Evolutionary conservation across 2,888 invertebrate species (phyloP).

Genomic region (Allophyes oxyacanthae): DNA sequence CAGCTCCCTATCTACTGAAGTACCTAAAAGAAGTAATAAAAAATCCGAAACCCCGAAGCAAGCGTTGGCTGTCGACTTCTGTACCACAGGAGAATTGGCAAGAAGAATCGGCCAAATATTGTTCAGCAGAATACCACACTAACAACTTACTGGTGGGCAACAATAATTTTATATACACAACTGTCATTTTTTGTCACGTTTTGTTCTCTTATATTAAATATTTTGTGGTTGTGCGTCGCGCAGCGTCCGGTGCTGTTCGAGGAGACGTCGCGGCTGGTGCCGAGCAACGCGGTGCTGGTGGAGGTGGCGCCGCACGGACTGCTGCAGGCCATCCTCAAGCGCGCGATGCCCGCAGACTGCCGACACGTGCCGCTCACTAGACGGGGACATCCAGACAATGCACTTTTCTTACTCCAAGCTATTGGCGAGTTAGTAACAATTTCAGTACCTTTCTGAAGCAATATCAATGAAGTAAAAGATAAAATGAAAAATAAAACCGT

Average conservation of each 20-base stretch:
- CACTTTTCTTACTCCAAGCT: slow-evolving; percentile 87
- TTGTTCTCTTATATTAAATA: not conserved
- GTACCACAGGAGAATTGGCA: slow-evolving; percentile 85
- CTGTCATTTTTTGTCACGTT: no score
- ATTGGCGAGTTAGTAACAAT: slow-evolving; percentile 77
- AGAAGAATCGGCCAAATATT: slow-evolving; percentile 73
- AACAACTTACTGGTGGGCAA: slow-evolving; percentile 91
- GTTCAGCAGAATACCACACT: slow-evolving; percentile 94
- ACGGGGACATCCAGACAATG: slow-evolving; percentile 90
- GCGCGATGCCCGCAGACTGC: slow-evolving; percentile 90
- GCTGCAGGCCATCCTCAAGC: slow-evolving; percentile 91
- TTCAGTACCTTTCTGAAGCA: no score
- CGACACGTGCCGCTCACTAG: slow-evolving; percentile 92
- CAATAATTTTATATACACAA: no score
- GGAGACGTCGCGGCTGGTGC: slow-evolving; percentile 93
- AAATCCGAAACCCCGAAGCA: slow-evolving; percentile 89
- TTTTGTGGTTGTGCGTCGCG: not conserved
- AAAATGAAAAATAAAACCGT: not conserved
- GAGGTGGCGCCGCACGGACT: slow-evolving; percentile 96
- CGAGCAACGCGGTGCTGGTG: slow-evolving; percentile 93
- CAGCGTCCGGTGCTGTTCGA: slow-evolving; percentile 90
- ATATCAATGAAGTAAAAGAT: no score
- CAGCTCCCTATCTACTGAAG: slow-evolving; percentile 78
- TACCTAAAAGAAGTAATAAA: slow-evolving; percentile 89
- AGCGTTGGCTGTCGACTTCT: slow-evolving; percentile 94